A percentile compares a stretch with the other conserved stretches of the same genome.
These are phyloP conservation scores for Drosophila greeni DNA, from an alignment of 2,888 invertebrate species.

Conservation along the genomic window DNA sequence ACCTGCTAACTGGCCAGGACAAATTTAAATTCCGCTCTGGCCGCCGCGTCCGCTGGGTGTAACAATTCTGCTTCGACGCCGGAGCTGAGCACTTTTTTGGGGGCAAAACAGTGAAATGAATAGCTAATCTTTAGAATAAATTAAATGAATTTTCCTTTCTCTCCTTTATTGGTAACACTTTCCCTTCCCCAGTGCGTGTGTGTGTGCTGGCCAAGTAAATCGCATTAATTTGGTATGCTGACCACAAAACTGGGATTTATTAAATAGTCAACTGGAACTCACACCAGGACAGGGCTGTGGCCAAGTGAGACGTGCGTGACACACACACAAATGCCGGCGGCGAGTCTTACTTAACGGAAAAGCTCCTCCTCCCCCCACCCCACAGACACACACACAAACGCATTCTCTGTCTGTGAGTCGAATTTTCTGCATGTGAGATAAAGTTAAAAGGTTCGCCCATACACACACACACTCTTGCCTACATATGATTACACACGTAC, in stretches of 20 bases:
- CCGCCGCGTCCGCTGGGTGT: slow-evolving; percentile 48
- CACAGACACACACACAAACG: slow-evolving; percentile 9
- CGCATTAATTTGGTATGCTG: slow-evolving; percentile 75
- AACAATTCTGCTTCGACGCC: slow-evolving; percentile 54
- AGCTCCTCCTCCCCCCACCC: neutral
- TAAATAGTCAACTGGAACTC: slow-evolving; percentile 70
- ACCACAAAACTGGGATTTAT: slow-evolving; percentile 75
- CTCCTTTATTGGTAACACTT: slow-evolving; percentile 35
- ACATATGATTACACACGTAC: slow-evolving; percentile 21
- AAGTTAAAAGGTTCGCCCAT: slow-evolving; percentile 47
- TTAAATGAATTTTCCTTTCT: slow-evolving; percentile 65
- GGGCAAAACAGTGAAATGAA: slow-evolving; percentile 58
- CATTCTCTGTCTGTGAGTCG: slow-evolving; percentile 17
- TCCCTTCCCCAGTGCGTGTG: slow-evolving; percentile 16
- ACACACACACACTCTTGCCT: slow-evolving; percentile 16
- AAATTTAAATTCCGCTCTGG: slow-evolving; percentile 57
- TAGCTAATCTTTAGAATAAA: slow-evolving; percentile 73
- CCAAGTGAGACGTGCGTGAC: slow-evolving; percentile 57
- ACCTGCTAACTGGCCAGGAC: slow-evolving; percentile 62
- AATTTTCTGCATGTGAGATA: slow-evolving; percentile 43
- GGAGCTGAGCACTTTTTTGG: slow-evolving; percentile 10
- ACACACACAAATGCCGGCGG: slow-evolving; percentile 57
- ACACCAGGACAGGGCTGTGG: slow-evolving; percentile 28
- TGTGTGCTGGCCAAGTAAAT: slow-evolving; percentile 54
- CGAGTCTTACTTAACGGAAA: slow-evolving; percentile 28